These are phyloP conservation scores for Emberiza fucata DNA, from an alignment of 2,113 vertebrate species.

Conservation along the genomic window DNA sequence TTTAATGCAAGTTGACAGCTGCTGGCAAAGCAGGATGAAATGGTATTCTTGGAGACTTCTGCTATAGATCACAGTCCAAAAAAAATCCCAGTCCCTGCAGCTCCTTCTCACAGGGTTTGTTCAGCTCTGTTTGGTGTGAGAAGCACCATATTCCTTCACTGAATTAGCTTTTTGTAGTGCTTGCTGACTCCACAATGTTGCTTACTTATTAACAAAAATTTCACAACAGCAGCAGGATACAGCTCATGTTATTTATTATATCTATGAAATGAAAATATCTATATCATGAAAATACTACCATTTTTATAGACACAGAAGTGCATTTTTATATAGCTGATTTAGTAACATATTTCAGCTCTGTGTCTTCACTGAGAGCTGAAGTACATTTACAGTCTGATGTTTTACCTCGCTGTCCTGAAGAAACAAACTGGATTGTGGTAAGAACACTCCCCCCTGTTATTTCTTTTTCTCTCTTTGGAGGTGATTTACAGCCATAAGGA, in stretches of 20 bases:
- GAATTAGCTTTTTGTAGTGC: not conserved
- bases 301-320: not conserved
- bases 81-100: not conserved
- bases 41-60: not conserved
- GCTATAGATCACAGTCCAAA: not conserved
- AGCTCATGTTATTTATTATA: not conserved
- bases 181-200: not conserved
- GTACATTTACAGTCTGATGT: not conserved
- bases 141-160: not conserved
- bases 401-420: not conserved
- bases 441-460: not conserved
- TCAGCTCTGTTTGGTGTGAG: not conserved
- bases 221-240: not conserved
- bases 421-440: not conserved
- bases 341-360: not conserved
- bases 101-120: not conserved
- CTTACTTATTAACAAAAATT: not conserved
- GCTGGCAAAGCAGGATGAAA: not conserved
- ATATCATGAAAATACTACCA: not conserved
- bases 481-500: not conserved
- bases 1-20: slow-evolving; percentile 28
- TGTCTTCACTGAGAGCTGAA: not conserved
- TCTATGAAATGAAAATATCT: not conserved
- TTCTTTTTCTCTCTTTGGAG: not conserved
- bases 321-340: not conserved